phyloP scores from a whole-genome alignment of 2,888 invertebrate genomes.

The Cerceris ruficornis region DNA sequence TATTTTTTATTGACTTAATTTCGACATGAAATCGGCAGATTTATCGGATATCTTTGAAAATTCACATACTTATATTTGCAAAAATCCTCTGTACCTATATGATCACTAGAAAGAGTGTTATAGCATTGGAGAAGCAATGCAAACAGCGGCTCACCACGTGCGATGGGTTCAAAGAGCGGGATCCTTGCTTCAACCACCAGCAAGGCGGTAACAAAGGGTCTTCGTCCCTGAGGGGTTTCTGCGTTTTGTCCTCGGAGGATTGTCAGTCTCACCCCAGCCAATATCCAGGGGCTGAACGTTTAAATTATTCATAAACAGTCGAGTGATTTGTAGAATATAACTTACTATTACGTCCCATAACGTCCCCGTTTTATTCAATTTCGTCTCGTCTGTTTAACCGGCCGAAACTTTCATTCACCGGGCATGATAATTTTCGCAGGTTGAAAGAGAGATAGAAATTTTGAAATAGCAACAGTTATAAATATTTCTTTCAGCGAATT shows the following conservation, averaged over 20 bases:
- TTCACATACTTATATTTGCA: slow-evolving; percentile 15
- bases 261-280: slow-evolving; percentile 61
- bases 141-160: slow-evolving; percentile 63
- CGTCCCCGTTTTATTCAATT: slow-evolving; percentile 43
- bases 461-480: too few relatives aligned
- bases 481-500: too few relatives aligned
- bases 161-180: slow-evolving; percentile 60
- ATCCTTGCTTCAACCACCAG: slow-evolving; percentile 58
- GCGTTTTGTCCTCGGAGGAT: slow-evolving; percentile 67
- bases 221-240: slow-evolving; percentile 61
- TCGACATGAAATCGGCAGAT: too few relatives aligned
- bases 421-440: not conserved
- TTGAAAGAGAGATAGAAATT: not conserved
- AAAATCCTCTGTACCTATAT: slow-evolving; percentile 23
- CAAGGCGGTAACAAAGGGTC: slow-evolving; percentile 65
- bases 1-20: too few relatives aligned
- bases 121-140: slow-evolving; percentile 52
- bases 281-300: slow-evolving; percentile 58
- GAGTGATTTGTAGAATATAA: slow-evolving; percentile 72
- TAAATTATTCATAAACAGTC: slow-evolving; percentile 76
- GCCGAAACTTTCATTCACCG: not conserved
- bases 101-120: slow-evolving; percentile 8
- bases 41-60: not conserved
- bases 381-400: not conserved
- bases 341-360: slow-evolving; percentile 54